Base-by-base conservation (phyloP, 2,888 invertebrate genomes). In the Lepetodrilus schrolli region DNA sequence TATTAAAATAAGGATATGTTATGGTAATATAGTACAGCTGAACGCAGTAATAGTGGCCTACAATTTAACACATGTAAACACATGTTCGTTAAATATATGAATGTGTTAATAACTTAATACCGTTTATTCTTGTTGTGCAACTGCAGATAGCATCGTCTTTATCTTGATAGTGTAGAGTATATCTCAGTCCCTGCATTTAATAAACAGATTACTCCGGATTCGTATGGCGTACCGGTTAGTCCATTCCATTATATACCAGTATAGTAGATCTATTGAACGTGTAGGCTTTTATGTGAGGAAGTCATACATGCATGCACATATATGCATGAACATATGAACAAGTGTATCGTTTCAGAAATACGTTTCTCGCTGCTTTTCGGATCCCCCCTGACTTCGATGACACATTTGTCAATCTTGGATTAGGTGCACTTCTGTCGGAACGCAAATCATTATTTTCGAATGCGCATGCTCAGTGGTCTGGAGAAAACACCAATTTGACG, bases 321-420 rank as follows among this genome's bases (percentile, higher is more conserved):
- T 47, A 34, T 10, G 8, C 10, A 10, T 26, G 5, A 13, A 37
- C 1, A 5, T 48, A 10, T 36, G n/a, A n/a, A n/a, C n/a, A n/a
- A n/a, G n/a, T 73, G 51, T 30, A 21, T 23, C 37, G 51, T 73
- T 78, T 69, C 75, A 83, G 84, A 71, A 43, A 71, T 21, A 74
- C 72, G 0, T 82, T 82, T 66, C 30, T 76, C 10, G 66, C 68
- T 4, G 86, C 83, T 0, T 86, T 87, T 71, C 78, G 82, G 74
- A 86, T 87, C 37, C 87, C 88, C 4, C 87, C 88, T 1, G 88
- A 88, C 75, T 87, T 87, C 70, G 88, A 88, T 70, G 88, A 88
- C 78, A 88, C 87, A 0, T 87, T 87, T 72, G 84, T 87, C 7
- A 88, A 88, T 70, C 70, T 88, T 4, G 87, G 86, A 4, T 76